A percentile compares a stretch with the other conserved stretches of the same genome.
These are phyloP conservation scores for Stomatorhinus ivindoensis DNA, from an alignment of 2,113 vertebrate species.

Conservation along the genomic window DNA sequence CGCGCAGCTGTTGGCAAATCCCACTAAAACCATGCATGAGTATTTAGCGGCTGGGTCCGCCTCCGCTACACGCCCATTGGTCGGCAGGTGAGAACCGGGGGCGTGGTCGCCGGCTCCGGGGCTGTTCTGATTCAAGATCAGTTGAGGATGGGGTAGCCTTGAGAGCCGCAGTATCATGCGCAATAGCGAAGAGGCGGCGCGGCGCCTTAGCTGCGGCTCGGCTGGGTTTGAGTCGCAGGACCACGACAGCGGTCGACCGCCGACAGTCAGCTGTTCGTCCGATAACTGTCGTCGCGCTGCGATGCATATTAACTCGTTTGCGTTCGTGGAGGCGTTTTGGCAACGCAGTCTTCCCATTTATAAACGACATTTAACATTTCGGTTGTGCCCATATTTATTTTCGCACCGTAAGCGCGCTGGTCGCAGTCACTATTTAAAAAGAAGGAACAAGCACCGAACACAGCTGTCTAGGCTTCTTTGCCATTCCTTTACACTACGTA, in stretches of 20 bases:
- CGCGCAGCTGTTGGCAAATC: slow-evolving; percentile 58
- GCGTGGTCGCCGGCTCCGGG: slow-evolving; percentile 51
- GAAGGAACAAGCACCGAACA: neutral
- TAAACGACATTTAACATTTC: neutral
- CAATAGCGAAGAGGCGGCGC: slow-evolving; percentile 66
- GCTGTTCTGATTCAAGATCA: slow-evolving; percentile 80
- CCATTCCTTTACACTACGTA: neutral
- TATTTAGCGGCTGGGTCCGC: slow-evolving; percentile 58
- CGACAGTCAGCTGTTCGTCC: neutral
- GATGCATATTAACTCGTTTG: neutral
- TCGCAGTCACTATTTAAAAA: neutral
- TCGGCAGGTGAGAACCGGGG: slow-evolving; percentile 31
- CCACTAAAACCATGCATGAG: slow-evolving; percentile 75
- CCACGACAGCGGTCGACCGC: neutral
- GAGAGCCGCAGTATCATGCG: slow-evolving; percentile 97
- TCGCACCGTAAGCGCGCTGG: neutral
- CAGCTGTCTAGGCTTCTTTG: neutral
- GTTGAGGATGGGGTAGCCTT: slow-evolving; percentile 78
- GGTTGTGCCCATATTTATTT: neutral
- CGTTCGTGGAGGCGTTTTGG: neutral
- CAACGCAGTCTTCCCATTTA: neutral
- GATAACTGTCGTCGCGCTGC: neutral
- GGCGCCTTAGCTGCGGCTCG: slow-evolving; percentile 31
- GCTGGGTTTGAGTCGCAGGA: neutral
- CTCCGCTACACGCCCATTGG: slow-evolving; percentile 49